phyloP scores from a whole-genome alignment of 2,797 vertebrate genomes.

The Tenualosa ilisha region DNA sequence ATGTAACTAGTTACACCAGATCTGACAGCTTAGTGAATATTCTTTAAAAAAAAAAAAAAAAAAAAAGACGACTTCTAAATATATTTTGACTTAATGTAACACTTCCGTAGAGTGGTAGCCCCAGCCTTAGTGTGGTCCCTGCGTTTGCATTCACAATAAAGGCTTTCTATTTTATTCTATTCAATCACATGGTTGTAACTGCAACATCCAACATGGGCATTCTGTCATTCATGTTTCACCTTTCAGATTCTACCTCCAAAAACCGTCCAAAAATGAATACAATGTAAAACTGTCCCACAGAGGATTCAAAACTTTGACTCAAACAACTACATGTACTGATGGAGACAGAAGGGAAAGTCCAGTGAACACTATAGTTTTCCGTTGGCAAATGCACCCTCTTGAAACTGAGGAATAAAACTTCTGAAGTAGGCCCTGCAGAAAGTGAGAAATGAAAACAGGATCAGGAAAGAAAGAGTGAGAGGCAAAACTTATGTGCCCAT shows the following conservation, averaged over 20 bases:
- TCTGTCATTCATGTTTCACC: not conserved
- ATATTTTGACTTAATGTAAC: too few species aligned
- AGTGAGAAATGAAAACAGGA: slow-evolving; percentile 33
- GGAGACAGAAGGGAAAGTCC: not conserved
- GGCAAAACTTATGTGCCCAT: not conserved
- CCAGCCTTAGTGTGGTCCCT: not conserved
- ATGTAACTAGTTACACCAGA: too few species aligned
- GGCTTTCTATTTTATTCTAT: too few species aligned
- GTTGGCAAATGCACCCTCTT: slow-evolving; percentile 95
- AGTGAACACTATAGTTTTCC: slow-evolving; percentile 84
- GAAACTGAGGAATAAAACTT: slow-evolving; percentile 97
- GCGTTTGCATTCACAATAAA: not conserved
- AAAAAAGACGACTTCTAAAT: too few species aligned
- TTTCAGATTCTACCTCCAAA: not conserved
- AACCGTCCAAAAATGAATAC: not conserved
- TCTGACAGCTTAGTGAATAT: too few species aligned
- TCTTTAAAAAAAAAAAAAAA: too few species aligned
- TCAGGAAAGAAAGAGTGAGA: slow-evolving; percentile 27
- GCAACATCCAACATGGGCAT: not conserved
- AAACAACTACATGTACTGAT: not conserved
- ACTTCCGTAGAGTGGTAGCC: too few species aligned
- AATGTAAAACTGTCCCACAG: not conserved
- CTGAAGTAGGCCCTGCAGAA: slow-evolving; percentile 89
- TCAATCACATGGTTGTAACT: not conserved
- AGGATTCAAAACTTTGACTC: not conserved